Evolutionary conservation across 2,888 invertebrate species (phyloP).

Genomic region (Pantelozetes paolii): DNA sequence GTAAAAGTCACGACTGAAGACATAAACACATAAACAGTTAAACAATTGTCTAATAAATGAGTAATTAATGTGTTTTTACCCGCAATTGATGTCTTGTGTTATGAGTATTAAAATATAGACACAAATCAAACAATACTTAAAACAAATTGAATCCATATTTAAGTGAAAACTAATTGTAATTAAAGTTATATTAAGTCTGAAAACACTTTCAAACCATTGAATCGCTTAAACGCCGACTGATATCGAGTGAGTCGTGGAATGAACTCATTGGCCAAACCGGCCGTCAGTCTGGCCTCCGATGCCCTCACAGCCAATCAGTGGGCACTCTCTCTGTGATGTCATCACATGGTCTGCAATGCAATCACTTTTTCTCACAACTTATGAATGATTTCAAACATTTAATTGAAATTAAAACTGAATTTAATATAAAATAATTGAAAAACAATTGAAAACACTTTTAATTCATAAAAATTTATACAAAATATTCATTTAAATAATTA

Average conservation of each 20-base stretch:
- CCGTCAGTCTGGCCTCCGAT: background rate
- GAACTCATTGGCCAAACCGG: background rate
- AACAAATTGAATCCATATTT: background rate
- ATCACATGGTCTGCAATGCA: slow-evolving; percentile 1
- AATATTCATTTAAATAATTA: too few species aligned
- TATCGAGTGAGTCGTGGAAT: slow-evolving; percentile 21
- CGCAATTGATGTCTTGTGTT: background rate
- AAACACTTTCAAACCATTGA: background rate
- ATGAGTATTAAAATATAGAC: background rate
- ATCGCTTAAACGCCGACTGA: slow-evolving; percentile 11
- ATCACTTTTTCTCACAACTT: too few species aligned
- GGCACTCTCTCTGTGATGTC: background rate
- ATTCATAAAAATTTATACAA: too few species aligned
- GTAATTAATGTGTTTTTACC: background rate
- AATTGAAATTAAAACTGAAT: background rate
- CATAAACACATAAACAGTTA: background rate
- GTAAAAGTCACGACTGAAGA: slow-evolving; percentile 82
- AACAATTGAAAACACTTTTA: too few species aligned
- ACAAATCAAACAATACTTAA: background rate
- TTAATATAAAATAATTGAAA: too few species aligned
- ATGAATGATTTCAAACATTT: background rate
- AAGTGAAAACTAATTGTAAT: background rate
- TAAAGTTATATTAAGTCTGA: background rate
- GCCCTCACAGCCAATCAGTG: background rate
- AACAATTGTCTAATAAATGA: background rate